Percentiles rank a stretch among this genome's conserved stretches.
Evolutionary conservation across 2,888 invertebrate genomes (phyloP).

Genomic region (Cremastobaeus sp.): DNA sequence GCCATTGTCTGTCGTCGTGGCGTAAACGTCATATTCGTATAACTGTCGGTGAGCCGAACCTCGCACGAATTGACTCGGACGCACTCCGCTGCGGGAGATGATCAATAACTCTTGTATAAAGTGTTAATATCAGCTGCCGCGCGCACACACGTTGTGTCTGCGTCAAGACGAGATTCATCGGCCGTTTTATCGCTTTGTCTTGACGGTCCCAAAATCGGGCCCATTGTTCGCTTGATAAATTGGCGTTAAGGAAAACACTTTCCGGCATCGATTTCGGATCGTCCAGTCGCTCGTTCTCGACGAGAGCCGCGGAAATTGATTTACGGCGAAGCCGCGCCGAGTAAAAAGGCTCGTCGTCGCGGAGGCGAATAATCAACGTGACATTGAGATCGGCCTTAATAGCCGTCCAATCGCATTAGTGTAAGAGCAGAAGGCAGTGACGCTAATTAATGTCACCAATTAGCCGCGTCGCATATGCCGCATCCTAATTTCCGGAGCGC

Average conservation of each 20-base stretch:
- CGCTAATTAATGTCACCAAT: slow-evolving; percentile 53
- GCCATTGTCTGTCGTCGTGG: slow-evolving; percentile 22
- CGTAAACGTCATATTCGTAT: slow-evolving; percentile 43
- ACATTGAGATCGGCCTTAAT: slow-evolving; percentile 41
- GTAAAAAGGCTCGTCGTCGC: slow-evolving; percentile 18
- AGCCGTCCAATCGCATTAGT: slow-evolving; percentile 46
- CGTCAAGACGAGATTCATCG: slow-evolving; percentile 38
- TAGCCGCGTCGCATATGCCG: slow-evolving; percentile 47
- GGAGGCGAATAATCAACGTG: slow-evolving; percentile 27
- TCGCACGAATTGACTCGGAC: slow-evolving; percentile 45
- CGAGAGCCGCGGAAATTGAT: slow-evolving; percentile 31
- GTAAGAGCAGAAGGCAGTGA: slow-evolving; percentile 44
- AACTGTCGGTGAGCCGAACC: slow-evolving; percentile 36
- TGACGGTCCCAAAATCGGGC: slow-evolving; percentile 7
- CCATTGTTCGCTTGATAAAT: slow-evolving; percentile 19
- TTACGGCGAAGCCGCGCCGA: slow-evolving; percentile 3
- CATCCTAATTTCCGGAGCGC: slow-evolving; percentile 53
- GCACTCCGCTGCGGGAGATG: slow-evolving; percentile 51
- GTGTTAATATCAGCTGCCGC: slow-evolving; percentile 55
- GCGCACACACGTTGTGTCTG: slow-evolving; percentile 34
- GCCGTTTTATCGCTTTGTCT: slow-evolving; percentile 10
- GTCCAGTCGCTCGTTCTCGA: too few relatives aligned
- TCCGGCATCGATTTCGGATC: too few relatives aligned
- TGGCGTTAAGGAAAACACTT: slow-evolving; percentile 13
- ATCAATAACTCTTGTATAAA: slow-evolving; percentile 53